phyloP scores from a whole-genome alignment of 2,113 vertebrate genomes.

The Hymenochirus boettgeri region DNA sequence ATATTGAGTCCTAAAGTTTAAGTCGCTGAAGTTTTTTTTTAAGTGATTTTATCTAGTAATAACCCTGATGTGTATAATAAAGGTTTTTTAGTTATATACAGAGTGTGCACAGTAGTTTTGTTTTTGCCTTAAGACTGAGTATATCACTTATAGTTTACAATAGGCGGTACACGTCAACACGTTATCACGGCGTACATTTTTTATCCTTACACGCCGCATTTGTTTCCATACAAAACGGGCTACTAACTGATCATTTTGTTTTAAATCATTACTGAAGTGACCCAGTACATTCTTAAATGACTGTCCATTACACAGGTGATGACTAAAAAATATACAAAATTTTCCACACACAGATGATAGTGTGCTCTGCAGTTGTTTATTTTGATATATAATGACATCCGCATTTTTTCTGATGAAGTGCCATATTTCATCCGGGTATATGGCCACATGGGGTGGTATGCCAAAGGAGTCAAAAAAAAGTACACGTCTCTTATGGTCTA shows the following conservation, averaged over 20 bases:
- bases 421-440: neutral
- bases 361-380: neutral
- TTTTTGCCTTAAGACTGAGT: too few relatives aligned
- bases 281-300: neutral
- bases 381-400: neutral
- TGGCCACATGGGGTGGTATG: neutral
- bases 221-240: neutral
- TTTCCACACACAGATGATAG: neutral
- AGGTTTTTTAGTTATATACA: too few relatives aligned
- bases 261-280: neutral
- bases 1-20: too few relatives aligned
- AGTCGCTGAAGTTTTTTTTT: too few relatives aligned
- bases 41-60: too few relatives aligned
- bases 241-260: neutral
- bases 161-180: neutral
- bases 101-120: too few relatives aligned
- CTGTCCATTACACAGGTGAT: neutral
- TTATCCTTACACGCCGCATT: neutral
- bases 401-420: neutral
- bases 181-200: neutral
- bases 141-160: neutral
- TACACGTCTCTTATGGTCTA: neutral
- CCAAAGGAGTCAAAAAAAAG: neutral
- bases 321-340: neutral
- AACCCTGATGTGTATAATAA: too few relatives aligned